These are phyloP conservation scores for Oegoconia quadripuncta DNA, from an alignment of 2,888 invertebrate genomes.

Conservation along the genomic window DNA sequence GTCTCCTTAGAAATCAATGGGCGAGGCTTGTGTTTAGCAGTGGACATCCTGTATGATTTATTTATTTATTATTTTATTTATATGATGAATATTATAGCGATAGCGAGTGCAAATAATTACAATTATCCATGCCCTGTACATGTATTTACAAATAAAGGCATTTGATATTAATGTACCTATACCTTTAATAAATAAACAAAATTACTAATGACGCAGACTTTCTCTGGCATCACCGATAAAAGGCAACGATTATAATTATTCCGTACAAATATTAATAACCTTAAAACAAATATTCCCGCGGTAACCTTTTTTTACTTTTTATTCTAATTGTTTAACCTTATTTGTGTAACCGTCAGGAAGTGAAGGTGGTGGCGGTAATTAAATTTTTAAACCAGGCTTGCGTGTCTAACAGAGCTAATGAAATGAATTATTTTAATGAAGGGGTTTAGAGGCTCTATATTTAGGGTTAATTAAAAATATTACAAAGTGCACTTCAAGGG, in stretches of 20 bases:
- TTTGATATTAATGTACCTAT: no score
- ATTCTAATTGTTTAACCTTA: constrained; percentile 29
- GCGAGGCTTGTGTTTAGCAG: no score
- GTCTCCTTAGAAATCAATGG: no score
- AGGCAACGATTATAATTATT: background rate
- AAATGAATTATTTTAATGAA: constrained; percentile 70
- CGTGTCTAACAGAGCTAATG: constrained; percentile 55
- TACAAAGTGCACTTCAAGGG: background rate
- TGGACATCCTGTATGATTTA: no score
- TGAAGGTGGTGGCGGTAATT: constrained; percentile 34
- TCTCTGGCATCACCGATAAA: background rate
- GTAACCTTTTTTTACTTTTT: constrained; percentile 11
- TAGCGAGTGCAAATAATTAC: no score
- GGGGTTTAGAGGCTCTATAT: constrained; percentile 27
- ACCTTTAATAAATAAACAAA: no score
- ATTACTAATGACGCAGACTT: background rate
- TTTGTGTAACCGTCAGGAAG: constrained; percentile 22
- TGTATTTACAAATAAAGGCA: no score
- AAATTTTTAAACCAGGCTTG: constrained; percentile 57
- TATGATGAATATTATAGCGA: no score
- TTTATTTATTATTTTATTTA: no score
- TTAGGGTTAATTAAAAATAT: constrained; percentile 3
- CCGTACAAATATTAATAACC: constrained; percentile 3
- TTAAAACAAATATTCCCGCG: constrained; percentile 17
- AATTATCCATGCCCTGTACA: no score